Base-by-base conservation (phyloP, 2,888 invertebrate species). In the Sussaba pulchella region DNA sequence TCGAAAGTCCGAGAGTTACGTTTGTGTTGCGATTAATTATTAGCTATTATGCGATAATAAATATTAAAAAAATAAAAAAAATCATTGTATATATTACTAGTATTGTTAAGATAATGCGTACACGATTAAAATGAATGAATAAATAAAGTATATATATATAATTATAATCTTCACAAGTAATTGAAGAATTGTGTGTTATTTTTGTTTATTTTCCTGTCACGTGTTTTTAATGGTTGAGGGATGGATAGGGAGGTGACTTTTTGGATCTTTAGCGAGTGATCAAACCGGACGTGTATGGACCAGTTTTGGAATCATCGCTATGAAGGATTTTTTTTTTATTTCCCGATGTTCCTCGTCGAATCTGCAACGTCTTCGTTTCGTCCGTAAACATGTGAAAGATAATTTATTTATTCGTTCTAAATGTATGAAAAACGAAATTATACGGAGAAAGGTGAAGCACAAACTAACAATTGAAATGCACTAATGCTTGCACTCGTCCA, bases 401-500 rank as follows among this genome's bases (percentile, higher is more conserved):
- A 12, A 24, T 64, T 39, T 21, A 31, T 31, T 31, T 31, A 31
- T 31, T 31, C 6, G 6, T 31, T n/a, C 6, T 14, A 39, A 41
- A 26, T 6, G 31, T n/a, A 59, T 31, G n/a, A 24, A 10, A 61
- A 64, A 52, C n/a, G n/a, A n/a, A 50, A 52, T 31, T 45, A 67
- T 64, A 73, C 47, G 14, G 17, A 63, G n/a, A 47, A 66, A 61
- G 54, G 63, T 47, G 26, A 57, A 41, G 70, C 78, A 81, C 82
- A 9, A 71, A 84, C 78, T 85, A 82, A 83, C n/a, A n/a, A n/a
- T n/a, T 81, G 36, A n/a, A 73, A 76, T 75, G 50, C 75, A 77
- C 76, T 70, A 64, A 82, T 69, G 86, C 92, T 91, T 90, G 91
- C 89, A 90, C 88, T 89, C 88, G 85, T 86, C 87, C 93, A 97